Base-by-base conservation (phyloP, 2,888 invertebrate species). In the Synergus gifuensis region DNA sequence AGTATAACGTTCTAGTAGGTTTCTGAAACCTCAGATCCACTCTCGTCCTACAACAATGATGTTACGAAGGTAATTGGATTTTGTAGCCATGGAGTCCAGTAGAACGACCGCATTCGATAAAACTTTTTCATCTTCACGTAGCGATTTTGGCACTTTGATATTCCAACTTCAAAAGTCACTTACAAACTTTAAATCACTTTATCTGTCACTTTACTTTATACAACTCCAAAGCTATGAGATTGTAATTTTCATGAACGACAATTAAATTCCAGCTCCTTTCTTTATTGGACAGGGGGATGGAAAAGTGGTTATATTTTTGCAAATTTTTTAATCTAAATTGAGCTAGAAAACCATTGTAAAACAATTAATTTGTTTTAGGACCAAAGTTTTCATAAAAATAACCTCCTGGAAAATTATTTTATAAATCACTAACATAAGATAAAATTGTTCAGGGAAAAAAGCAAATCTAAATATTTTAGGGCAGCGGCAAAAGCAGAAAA, bases 11-110 rank as follows among this genome's bases (percentile, higher is more conserved):
- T 77, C 69, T 76, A 73, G 58, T 44, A 76, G 28, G n/a, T 76
- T 62, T 76, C 63, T 78, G 54, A 63, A 44, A 62, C 79, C 78
- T 60, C 73, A 60, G 78, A 73, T 58, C 60, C 54, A 73, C 73
- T 73, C 78, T 76, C 79, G 79, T 79, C 77, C 78, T 81, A 77
- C 79, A 79, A 79, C 81, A 83, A 83, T 82, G 83, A 83, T 85
- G 83, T 84, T 84, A 83, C 87, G 66, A 85, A 86, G 88, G 87
- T 88, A 89, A 88, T 88, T 88, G 87, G 84, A 84, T 87, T 89
- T 85, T 83, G 85, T 66, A 79, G 82, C 82, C 78, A 80, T 73
- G 36, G 79, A 76, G 79, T 82, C 83, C 85, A 83, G 84, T 80
- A 83, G 79, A 83, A 84, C 85, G 83, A 85, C 85, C 86, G 83